Conservation (phyloP, 2,113 vertebrate genomes). For the Setophaga petechia region DNA sequence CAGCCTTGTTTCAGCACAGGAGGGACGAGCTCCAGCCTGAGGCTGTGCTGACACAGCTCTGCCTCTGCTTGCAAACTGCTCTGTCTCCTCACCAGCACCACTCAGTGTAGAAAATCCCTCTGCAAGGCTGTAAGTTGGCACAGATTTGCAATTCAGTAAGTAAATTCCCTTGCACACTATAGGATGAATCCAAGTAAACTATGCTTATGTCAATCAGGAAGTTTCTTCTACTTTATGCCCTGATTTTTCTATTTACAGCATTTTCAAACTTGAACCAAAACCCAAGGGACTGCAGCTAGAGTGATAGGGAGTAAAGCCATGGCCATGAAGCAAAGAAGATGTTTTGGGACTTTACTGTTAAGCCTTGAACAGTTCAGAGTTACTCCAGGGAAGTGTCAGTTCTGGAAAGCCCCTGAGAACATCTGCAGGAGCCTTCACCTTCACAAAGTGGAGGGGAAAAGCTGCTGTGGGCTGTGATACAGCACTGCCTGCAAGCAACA, state of each 20-base stretch:
- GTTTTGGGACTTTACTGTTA: neutral
- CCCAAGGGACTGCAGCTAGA: neutral
- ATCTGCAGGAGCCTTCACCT: neutral
- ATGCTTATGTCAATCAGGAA: neutral
- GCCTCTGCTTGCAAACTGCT: neutral
- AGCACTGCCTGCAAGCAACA: neutral
- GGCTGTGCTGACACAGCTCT: neutral
- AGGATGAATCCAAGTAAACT: neutral
- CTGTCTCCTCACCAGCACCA: neutral
- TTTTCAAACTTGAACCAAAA: neutral
- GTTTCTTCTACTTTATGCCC: neutral
- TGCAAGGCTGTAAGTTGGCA: neutral
- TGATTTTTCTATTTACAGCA: neutral
- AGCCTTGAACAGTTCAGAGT: neutral
- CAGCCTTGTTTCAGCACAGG: neutral
- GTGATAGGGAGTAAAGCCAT: neutral
- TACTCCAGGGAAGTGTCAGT: neutral
- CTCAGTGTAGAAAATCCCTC: neutral
- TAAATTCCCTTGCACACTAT: neutral
- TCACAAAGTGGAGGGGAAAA: neutral
- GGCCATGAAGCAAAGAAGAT: neutral
- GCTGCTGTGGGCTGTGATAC: neutral
- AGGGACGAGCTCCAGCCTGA: rapidly evolving
- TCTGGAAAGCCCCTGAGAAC: neutral
- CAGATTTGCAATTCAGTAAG: neutral